Base-by-base conservation (phyloP, 2,797 vertebrate genomes). In the Malacoctenus gilli region DNA sequence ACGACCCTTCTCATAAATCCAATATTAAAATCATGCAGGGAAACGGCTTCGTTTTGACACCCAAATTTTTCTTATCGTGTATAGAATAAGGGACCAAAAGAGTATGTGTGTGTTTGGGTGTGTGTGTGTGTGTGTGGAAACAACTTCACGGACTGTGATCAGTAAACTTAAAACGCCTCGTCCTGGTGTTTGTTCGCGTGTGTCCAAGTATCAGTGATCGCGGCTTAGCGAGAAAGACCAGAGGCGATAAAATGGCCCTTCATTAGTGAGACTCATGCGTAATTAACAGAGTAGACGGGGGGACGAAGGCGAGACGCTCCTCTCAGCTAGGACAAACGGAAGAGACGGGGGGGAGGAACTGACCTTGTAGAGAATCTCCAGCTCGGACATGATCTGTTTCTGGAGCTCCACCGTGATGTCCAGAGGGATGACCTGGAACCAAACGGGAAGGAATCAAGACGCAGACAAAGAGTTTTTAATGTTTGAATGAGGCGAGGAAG, bases 301-400 rank as follows among this genome's bases (percentile, higher is more conserved):
- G 19, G 10, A 43, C 11, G 48, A 5, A 13, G n/a, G 70, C 21
- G 22, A 22, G n/a, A 50, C 19, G 23, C 51, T n/a, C n/a, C n/a
- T n/a, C 12, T 59, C 10, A 58, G 8, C 18, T 23, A 2, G 66
- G 18, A 68, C 13, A 48, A 57, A 25, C 23, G n/a, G 11, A 32
- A 32, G 11, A 10, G 11, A 32, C 59, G 30, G 44, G 0, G 19
- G 3, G 14, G 36, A 4, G 10, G 38, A 41, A 68, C 66, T 1
- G 64, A 98, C 97, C 96, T 98, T 99, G 83, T 99, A 99, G 74
- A 99, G 96, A 71, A 99, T 98, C 89, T 99, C 97, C 86, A 99
- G 86, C 82, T 99, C 97, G 0, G 97, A 99, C 96, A 99, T 99
- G 74, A 99, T 98, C 88, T 99, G 97, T 77, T 97, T 99, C 89